A percentile compares a stretch with the other conserved stretches of the same genome.
phyloP scores from a whole-genome alignment of 2,113 vertebrate genomes.

The Microcebus ravelobensis region DNA sequence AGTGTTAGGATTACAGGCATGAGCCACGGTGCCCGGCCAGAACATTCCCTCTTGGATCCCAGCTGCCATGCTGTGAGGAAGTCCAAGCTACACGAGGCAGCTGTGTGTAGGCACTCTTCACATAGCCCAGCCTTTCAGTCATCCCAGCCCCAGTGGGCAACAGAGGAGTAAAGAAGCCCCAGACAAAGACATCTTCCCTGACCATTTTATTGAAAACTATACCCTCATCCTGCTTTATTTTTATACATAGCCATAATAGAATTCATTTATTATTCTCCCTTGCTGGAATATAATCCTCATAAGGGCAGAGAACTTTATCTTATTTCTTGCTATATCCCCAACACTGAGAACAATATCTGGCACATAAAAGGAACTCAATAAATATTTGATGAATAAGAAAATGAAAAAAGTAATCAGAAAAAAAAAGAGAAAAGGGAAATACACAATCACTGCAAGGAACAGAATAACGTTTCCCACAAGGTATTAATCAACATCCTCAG shows the following conservation, averaged over 20 bases:
- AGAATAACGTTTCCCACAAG: constrained; percentile 3
- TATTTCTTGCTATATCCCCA: not conserved
- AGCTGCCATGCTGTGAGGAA: not conserved
- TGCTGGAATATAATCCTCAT: not conserved
- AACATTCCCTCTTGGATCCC: not conserved
- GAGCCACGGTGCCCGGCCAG: not conserved
- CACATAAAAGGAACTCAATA: not conserved
- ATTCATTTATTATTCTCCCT: not conserved
- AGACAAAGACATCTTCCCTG: not conserved
- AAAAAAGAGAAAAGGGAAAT: not conserved
- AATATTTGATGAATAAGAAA: constrained; percentile 21
- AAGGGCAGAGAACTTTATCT: not conserved
- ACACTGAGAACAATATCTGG: not conserved
- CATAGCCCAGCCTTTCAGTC: not conserved
- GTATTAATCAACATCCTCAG: not conserved
- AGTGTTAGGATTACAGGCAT: too few species aligned
- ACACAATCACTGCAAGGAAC: not conserved
- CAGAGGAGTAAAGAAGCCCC: not conserved
- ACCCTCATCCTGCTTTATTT: not conserved
- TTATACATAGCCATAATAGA: not conserved
- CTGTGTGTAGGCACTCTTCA: rapidly evolving
- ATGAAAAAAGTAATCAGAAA: constrained; percentile 20
- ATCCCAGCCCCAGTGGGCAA: not conserved
- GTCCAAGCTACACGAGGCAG: not conserved
- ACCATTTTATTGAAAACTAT: not conserved